Conservation (phyloP, 2,113 vertebrate species). For the Sprattus sprattus region DNA sequence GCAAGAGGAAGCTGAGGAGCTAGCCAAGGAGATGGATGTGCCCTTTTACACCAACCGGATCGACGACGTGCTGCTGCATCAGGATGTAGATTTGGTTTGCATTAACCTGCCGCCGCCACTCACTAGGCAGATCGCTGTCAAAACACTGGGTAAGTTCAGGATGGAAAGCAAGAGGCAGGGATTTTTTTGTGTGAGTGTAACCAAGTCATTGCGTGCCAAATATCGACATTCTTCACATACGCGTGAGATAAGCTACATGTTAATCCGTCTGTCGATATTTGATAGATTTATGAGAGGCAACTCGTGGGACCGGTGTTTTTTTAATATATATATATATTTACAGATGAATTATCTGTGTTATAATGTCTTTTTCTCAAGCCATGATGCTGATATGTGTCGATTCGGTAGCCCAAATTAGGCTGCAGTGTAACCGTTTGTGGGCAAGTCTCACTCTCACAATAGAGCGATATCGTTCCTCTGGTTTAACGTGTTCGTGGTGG, state of each 20-base stretch:
- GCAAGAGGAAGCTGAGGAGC: constrained; percentile 94
- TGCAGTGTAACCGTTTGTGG: neutral
- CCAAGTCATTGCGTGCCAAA: neutral
- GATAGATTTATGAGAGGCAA: neutral
- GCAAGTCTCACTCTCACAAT: neutral
- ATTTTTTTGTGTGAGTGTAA: neutral
- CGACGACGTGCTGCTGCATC: constrained; percentile 94
- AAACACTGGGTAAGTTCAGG: constrained; percentile 88
- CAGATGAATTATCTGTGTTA: too few relatives aligned
- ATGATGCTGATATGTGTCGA: constrained; percentile 8
- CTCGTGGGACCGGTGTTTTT: neutral
- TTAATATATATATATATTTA: too few relatives aligned
- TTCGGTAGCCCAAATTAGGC: neutral
- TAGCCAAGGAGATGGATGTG: constrained; percentile 95
- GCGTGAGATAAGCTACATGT: constrained; percentile 4
- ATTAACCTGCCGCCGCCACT: constrained; percentile 97
- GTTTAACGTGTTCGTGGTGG: neutral
- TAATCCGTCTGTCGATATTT: neutral
- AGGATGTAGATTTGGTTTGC: constrained; percentile 95
- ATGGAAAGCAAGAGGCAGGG: neutral
- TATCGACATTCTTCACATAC: neutral
- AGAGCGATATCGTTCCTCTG: neutral
- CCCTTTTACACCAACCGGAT: constrained; percentile 96
- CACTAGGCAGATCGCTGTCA: constrained; percentile 94
- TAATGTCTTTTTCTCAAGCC: neutral